These are phyloP conservation scores for Tympanoctomys barrerae DNA, from an alignment of 2,797 vertebrate species.

Conservation along the genomic window DNA sequence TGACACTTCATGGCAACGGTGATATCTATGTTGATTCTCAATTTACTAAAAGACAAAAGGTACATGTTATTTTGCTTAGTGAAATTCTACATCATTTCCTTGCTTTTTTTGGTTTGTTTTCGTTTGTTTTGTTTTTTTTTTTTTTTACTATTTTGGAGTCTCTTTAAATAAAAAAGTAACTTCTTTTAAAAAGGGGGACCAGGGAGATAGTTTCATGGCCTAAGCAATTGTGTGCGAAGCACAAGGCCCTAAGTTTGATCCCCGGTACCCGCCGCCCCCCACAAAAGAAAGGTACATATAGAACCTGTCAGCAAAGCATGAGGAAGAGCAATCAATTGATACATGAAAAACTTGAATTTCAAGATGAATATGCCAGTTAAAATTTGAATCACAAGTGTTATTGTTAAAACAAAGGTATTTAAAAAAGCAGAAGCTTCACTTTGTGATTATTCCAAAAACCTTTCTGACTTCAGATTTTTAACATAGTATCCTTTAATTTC, in stretches of 20 bases:
- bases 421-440: slow-evolving; percentile 43
- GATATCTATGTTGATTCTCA: slow-evolving; percentile 98
- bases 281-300: slow-evolving; percentile 81
- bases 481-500: slow-evolving; percentile 4
- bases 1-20: slow-evolving; percentile 99
- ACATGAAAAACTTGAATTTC: slow-evolving; percentile 39
- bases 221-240: too few species aligned
- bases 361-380: slow-evolving; percentile 30
- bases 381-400: slow-evolving; percentile 16
- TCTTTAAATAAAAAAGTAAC: too few species aligned
- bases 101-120: too few species aligned
- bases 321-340: slow-evolving; percentile 35
- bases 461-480: slow-evolving; percentile 52
- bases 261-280: slow-evolving; percentile 83
- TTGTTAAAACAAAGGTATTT: slow-evolving; percentile 25
- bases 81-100: too few species aligned
- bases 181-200: too few species aligned
- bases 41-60: slow-evolving; percentile 92
- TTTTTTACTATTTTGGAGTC: too few species aligned
- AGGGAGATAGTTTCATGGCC: too few species aligned
- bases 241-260: too few species aligned
- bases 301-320: background rate
- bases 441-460: slow-evolving; percentile 55
- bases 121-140: too few species aligned
- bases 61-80: background rate